phyloP scores from a whole-genome alignment of 2,888 invertebrate species.

The Scaptomyza flava region DNA sequence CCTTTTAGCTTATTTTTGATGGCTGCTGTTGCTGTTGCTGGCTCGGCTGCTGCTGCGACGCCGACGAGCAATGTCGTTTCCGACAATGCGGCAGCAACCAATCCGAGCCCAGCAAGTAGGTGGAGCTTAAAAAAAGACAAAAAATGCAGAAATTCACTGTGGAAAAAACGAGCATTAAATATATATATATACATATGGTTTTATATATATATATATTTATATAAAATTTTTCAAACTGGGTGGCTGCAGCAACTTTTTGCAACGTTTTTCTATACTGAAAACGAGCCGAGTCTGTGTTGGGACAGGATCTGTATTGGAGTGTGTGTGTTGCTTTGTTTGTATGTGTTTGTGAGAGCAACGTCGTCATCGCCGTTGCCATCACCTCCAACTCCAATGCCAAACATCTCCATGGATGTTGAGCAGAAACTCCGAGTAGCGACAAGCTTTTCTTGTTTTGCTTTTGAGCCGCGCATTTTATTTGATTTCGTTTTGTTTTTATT shows the following conservation, averaged over 20 bases:
- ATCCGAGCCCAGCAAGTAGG: constrained; percentile 82
- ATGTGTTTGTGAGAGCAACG: constrained; percentile 53
- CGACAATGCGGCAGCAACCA: constrained; percentile 68
- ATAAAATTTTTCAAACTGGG: constrained; percentile 45
- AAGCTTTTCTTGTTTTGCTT: constrained; percentile 63
- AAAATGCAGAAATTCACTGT: constrained; percentile 66
- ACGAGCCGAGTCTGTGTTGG: constrained; percentile 22
- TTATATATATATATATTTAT: constrained; percentile 35
- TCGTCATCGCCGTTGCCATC: constrained; percentile 27
- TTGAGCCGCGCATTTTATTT: constrained; percentile 70
- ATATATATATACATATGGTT: constrained; percentile 31
- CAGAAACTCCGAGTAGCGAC: constrained; percentile 34
- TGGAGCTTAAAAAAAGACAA: constrained; percentile 83
- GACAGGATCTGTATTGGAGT: constrained; percentile 1
- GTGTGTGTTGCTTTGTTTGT: constrained; percentile 19
- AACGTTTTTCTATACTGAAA: constrained; percentile 80
- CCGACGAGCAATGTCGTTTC: constrained; percentile 40
- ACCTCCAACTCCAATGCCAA: constrained; percentile 4
- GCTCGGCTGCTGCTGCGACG: constrained; percentile 45
- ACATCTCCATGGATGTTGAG: constrained; percentile 16
- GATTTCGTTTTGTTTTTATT: constrained; percentile 64
- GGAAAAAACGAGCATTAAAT: constrained; percentile 67
- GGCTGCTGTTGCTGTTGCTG: constrained; percentile 37
- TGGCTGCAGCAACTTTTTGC: constrained; percentile 66
- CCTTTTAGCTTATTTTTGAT: constrained; percentile 63